These are phyloP conservation scores for Astreopora myriophthalma DNA, from an alignment of 64 coral and sea anemone genomes.

Conservation along the genomic window DNA sequence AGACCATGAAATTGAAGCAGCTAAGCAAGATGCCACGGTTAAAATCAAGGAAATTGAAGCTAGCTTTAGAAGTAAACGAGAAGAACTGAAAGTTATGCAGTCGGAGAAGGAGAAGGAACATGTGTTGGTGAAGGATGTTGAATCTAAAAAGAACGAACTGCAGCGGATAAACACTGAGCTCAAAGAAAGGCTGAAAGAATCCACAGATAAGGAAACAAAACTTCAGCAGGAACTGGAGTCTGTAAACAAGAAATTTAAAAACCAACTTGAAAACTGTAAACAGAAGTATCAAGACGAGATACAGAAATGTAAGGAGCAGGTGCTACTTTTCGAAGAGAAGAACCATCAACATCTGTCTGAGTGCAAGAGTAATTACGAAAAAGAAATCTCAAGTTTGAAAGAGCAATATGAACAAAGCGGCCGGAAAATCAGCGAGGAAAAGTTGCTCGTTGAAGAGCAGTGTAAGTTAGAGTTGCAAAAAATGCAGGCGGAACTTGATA, in stretches of 20 bases:
- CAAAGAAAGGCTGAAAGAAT: constrained; percentile 43
- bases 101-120: constrained; percentile 72
- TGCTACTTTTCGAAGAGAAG: constrained; percentile 72
- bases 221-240: constrained; percentile 57
- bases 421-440: constrained; percentile 49
- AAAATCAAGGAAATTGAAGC: constrained; percentile 70
- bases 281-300: constrained; percentile 65
- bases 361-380: constrained; percentile 44
- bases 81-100: constrained; percentile 79
- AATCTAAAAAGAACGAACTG: constrained; percentile 62
- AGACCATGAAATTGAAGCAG: constrained; percentile 76
- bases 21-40: constrained; percentile 62
- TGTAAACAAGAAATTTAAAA: constrained; percentile 54
- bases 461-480: constrained; percentile 73
- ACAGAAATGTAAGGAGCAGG: constrained; percentile 74
- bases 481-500: constrained; percentile 47
- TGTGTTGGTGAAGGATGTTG: constrained; percentile 39
- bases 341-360: constrained; percentile 16
- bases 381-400: constrained; percentile 33
- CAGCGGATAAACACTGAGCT: constrained; percentile 68
- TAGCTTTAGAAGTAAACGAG: constrained; percentile 33
- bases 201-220: constrained; percentile 20
- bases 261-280: constrained; percentile 76
- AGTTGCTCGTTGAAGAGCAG: constrained; percentile 64
- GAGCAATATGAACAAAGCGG: constrained; percentile 20